Evolutionary conservation across 2,797 vertebrate genomes (phyloP).

Genomic region (Danio choprae): DNA sequence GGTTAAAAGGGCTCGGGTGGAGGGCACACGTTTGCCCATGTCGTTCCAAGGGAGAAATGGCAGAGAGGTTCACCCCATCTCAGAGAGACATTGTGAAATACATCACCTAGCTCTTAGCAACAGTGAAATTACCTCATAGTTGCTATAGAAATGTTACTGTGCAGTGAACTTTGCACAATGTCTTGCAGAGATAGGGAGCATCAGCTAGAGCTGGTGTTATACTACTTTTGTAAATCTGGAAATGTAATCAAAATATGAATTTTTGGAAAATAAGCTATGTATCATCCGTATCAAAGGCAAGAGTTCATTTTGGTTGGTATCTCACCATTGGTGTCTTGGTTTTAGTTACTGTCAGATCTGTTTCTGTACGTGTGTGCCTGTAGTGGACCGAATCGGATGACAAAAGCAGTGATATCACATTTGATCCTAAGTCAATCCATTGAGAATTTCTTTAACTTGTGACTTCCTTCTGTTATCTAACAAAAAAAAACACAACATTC

Average conservation of each 20-base stretch:
- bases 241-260: constrained; percentile 62
- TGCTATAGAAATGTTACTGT: constrained; percentile 75
- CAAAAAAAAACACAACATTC: neutral
- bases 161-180: constrained; percentile 68
- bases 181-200: constrained; percentile 66
- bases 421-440: constrained; percentile 41
- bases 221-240: constrained; percentile 68
- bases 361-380: constrained; percentile 75
- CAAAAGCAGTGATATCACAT: constrained; percentile 33
- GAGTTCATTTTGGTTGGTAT: constrained; percentile 75
- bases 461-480: constrained; percentile 26
- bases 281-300: constrained; percentile 63
- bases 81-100: constrained; percentile 67
- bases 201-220: constrained; percentile 64
- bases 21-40: constrained; percentile 30
- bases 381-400: constrained; percentile 68
- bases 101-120: constrained; percentile 75
- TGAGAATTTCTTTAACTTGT: constrained; percentile 35
- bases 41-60: constrained; percentile 46
- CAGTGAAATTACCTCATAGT: constrained; percentile 75
- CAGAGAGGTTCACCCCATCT: constrained; percentile 59
- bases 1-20: constrained; percentile 52
- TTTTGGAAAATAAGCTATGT: constrained; percentile 66
- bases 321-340: constrained; percentile 85
- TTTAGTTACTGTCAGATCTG: constrained; percentile 83